These are phyloP conservation scores for Bettongia penicillata DNA, from an alignment of 2,113 vertebrate genomes.

Conservation along the genomic window DNA sequence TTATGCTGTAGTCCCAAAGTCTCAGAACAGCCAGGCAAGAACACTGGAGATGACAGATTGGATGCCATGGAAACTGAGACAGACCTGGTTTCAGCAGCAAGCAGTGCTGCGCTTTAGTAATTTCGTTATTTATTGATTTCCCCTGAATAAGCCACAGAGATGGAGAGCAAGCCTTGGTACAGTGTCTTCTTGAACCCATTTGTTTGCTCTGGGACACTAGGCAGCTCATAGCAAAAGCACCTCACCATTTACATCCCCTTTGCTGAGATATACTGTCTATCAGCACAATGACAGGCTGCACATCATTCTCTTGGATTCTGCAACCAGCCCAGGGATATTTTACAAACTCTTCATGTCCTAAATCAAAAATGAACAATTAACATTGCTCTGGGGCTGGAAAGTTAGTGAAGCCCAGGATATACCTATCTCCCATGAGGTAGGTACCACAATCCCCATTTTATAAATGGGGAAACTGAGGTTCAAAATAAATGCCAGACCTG, in stretches of 20 bases:
- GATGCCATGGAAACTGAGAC: slow-evolving; percentile 85
- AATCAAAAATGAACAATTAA: neutral
- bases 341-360: neutral
- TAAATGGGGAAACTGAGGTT: neutral
- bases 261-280: neutral
- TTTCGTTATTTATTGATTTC: slow-evolving; percentile 80
- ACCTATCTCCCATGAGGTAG: neutral
- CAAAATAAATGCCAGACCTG: neutral
- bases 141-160: slow-evolving; percentile 82
- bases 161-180: slow-evolving; percentile 76
- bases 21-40: slow-evolving; percentile 77
- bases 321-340: neutral
- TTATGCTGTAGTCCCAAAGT: slow-evolving; percentile 75
- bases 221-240: slow-evolving; percentile 61
- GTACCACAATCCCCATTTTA: neutral
- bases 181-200: slow-evolving; percentile 67
- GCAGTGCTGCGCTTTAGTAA: slow-evolving; percentile 53
- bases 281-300: neutral
- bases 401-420: neutral
- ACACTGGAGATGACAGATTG: slow-evolving; percentile 82
- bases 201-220: slow-evolving; percentile 80
- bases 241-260: slow-evolving; percentile 28
- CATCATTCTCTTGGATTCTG: neutral
- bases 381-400: neutral
- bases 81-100: slow-evolving; percentile 83